These are phyloP conservation scores for Oceanites oceanicus DNA, from an alignment of 2,113 vertebrate genomes.

Conservation along the genomic window DNA sequence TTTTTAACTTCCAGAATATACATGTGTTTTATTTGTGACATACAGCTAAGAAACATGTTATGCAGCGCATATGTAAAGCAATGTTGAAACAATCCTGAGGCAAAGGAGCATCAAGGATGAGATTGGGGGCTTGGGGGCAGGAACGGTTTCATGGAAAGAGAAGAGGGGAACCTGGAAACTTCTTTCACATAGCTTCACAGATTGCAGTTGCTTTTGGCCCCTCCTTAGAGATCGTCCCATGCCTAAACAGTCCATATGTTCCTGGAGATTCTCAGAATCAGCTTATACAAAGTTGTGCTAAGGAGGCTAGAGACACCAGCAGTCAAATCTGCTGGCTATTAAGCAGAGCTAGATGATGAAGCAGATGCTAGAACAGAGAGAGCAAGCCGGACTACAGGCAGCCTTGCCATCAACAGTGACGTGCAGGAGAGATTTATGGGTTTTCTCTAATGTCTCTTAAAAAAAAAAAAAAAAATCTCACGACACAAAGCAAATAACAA, in stretches of 20 bases:
- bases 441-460: background rate
- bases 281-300: slow-evolving; percentile 61
- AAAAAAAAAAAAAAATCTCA: background rate
- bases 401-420: background rate
- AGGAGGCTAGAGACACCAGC: slow-evolving; percentile 45
- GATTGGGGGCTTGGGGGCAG: accelerated
- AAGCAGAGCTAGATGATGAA: slow-evolving; percentile 39
- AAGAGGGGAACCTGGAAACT: background rate
- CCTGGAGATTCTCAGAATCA: slow-evolving; percentile 50
- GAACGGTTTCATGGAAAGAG: background rate
- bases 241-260: slow-evolving; percentile 14
- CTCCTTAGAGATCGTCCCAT: background rate
- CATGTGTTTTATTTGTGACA: accelerated
- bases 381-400: background rate
- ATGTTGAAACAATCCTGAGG: background rate
- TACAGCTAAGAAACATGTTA: background rate
- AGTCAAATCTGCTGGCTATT: slow-evolving; percentile 53
- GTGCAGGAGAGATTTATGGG: background rate
- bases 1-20: background rate
- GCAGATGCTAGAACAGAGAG: slow-evolving; percentile 22
- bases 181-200: background rate
- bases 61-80: background rate
- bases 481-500: background rate
- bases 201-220: background rate
- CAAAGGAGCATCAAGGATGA: background rate